phyloP scores from a whole-genome alignment of 2,888 invertebrate genomes.

The Halictus ligatus region DNA sequence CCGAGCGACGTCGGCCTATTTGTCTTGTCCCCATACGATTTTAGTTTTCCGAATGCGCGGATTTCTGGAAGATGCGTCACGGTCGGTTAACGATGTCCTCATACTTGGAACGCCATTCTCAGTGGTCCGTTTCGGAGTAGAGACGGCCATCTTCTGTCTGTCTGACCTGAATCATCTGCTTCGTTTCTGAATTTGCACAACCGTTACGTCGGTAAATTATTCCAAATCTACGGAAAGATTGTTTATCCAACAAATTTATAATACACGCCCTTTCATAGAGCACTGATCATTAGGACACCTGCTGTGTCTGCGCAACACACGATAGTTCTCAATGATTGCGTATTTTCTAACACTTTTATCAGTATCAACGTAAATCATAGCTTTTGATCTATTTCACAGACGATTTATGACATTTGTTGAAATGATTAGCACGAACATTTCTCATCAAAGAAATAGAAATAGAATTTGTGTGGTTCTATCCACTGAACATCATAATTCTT shows the following conservation, averaged over 20 bases:
- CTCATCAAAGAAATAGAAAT: not conserved
- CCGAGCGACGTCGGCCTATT: conserved; percentile 35
- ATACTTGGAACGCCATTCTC: conserved; percentile 57
- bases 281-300: not conserved
- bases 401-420: not conserved
- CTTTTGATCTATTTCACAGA: not conserved
- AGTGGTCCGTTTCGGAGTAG: conserved; percentile 20
- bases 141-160: conserved; percentile 19
- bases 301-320: not conserved
- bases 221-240: not conserved
- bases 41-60: conserved; percentile 57
- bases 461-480: not conserved
- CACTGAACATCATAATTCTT: too few species aligned
- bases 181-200: not conserved
- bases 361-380: not conserved
- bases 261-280: not conserved
- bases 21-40: conserved; percentile 49
- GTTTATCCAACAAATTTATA: not conserved
- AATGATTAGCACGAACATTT: not conserved
- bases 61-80: conserved; percentile 63
- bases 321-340: not conserved
- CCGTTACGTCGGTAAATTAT: conserved; percentile 20
- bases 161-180: conserved; percentile 47
- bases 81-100: conserved; percentile 54
- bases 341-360: not conserved